phyloP scores from a whole-genome alignment of 2,113 vertebrate genomes.

The Clupea harengus region DNA sequence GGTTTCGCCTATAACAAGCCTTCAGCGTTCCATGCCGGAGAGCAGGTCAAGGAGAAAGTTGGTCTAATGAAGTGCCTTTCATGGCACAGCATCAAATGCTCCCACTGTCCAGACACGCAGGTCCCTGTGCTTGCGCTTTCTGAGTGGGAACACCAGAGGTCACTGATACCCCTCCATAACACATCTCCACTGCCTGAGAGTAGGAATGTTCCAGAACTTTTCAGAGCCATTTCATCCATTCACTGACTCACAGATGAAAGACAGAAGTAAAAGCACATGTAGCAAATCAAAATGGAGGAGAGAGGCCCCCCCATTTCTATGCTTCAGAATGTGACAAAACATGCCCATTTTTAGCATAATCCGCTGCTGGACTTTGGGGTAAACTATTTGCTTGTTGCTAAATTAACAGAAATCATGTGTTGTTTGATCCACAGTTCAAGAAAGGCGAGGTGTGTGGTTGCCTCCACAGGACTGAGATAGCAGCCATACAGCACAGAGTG shows the following conservation, averaged over 20 bases:
- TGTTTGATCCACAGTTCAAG: background rate
- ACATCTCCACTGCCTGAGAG: background rate
- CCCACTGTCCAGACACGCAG: background rate
- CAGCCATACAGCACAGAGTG: no score
- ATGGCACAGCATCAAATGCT: background rate
- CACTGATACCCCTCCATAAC: background rate
- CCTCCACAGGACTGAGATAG: no score
- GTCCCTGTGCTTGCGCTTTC: background rate
- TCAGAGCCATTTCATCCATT: background rate
- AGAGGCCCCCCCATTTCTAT: background rate
- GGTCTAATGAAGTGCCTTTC: background rate
- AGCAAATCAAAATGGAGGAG: slow-evolving; percentile 3
- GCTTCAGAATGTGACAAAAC: background rate
- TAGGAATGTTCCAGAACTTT: background rate
- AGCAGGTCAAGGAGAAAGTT: background rate
- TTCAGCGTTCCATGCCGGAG: background rate
- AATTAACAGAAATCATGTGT: background rate
- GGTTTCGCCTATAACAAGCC: background rate
- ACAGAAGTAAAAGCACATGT: background rate
- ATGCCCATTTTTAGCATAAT: background rate
- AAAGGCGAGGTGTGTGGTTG: background rate
- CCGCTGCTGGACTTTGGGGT: background rate
- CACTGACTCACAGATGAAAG: background rate
- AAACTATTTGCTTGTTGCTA: background rate
- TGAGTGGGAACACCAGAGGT: background rate